A percentile compares a stretch with the other conserved stretches of the same genome.
Evolutionary conservation across 1,140 invertebrate species (phyloP).

Genomic region (Elysia chlorotica): DNA sequence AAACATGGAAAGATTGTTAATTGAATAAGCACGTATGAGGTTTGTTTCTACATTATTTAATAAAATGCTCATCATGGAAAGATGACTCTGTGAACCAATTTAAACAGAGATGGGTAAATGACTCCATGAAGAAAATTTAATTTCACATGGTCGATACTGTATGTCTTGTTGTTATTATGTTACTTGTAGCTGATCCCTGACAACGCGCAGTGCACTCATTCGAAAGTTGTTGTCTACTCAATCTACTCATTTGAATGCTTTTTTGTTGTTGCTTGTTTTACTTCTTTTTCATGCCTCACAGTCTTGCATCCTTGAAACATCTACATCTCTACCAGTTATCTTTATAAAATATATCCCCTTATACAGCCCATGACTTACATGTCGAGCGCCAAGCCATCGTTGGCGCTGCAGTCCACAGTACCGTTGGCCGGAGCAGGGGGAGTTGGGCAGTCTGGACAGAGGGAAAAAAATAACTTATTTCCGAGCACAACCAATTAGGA

Average conservation of each 20-base stretch:
- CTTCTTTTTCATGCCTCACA: neutral
- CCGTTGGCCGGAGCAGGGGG: conserved; percentile 10
- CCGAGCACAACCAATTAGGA: too few species aligned
- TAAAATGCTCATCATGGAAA: neutral
- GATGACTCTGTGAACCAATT: neutral
- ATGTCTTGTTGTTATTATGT: too few species aligned
- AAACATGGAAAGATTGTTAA: neutral
- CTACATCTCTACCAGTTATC: too few species aligned
- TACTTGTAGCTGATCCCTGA: neutral
- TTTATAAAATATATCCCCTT: neutral
- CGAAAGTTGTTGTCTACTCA: too few species aligned
- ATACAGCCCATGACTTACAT: neutral
- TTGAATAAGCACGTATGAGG: neutral
- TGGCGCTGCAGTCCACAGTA: neutral
- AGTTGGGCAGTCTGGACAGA: conserved; percentile 12
- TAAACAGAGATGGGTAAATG: neutral
- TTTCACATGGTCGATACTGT: too few species aligned
- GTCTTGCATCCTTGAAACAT: neutral
- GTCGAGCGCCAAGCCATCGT: neutral
- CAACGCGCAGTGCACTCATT: neutral
- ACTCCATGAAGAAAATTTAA: neutral
- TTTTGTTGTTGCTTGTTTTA: neutral
- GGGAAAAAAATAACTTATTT: neutral
- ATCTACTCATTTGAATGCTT: neutral
- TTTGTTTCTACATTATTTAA: neutral